Evolutionary conservation across 2,797 vertebrate genomes (phyloP).

Genomic region (Silurus lanzhouensis): DNA sequence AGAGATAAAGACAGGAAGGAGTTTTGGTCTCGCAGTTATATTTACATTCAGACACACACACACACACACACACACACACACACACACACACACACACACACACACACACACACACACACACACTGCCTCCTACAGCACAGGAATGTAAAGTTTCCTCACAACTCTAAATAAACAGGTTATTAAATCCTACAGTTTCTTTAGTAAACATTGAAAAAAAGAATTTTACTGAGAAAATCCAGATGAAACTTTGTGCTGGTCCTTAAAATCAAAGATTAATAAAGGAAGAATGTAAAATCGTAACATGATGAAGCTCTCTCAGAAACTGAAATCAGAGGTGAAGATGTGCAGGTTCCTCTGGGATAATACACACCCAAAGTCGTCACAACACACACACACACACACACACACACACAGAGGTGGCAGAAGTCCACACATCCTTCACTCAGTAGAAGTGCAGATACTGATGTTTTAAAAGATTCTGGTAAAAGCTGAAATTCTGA

Average conservation of each 20-base stretch:
- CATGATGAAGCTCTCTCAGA: background rate
- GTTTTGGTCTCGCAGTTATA: slow-evolving; percentile 59
- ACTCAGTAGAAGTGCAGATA: too few species aligned
- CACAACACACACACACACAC: slow-evolving; percentile 13
- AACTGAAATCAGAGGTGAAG: background rate
- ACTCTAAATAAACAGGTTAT: background rate
- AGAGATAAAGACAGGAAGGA: slow-evolving; percentile 57
- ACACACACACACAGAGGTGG: background rate
- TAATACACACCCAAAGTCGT: slow-evolving; percentile 57
- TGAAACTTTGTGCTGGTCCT: background rate
- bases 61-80: slow-evolving; percentile 49
- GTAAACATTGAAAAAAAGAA: background rate
- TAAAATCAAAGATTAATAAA: background rate
- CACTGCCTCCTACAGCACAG: slow-evolving; percentile 29
- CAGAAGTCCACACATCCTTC: too few species aligned
- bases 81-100: slow-evolving; percentile 45
- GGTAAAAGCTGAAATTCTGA: too few species aligned
- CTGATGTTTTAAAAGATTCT: too few species aligned
- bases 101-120: slow-evolving; percentile 31
- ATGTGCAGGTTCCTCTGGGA: slow-evolving; percentile 55
- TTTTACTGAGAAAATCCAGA: background rate
- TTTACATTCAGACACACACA: slow-evolving; percentile 51
- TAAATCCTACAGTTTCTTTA: background rate
- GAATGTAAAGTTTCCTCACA: slow-evolving; percentile 47
- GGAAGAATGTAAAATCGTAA: slow-evolving; percentile 24